phyloP scores from a whole-genome alignment of 2,797 vertebrate genomes.

The Poecilia gillii region DNA sequence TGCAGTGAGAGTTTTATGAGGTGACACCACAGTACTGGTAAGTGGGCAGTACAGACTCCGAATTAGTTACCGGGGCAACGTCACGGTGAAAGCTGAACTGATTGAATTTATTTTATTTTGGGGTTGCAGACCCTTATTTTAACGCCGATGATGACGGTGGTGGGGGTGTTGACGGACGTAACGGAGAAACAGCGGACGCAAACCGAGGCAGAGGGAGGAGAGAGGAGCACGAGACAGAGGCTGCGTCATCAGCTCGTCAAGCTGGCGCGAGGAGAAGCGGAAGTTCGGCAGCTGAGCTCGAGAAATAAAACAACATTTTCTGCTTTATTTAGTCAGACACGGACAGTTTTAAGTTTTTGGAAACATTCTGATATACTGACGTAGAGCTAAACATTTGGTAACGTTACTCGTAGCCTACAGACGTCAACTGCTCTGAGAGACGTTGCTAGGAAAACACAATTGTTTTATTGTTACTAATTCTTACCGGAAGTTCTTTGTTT shows the following conservation, averaged over 20 bases:
- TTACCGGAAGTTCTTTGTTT: constrained; percentile 15
- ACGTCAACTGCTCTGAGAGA: not conserved
- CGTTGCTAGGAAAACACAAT: rapidly evolving
- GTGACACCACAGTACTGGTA: not conserved
- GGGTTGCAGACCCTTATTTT: constrained; percentile 59
- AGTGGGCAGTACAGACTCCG: not conserved
- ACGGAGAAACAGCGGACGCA: constrained; percentile 80
- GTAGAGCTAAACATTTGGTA: rapidly evolving
- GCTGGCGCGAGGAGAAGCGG: constrained; percentile 6
- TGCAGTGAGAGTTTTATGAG: not conserved
- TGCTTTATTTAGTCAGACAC: not conserved
- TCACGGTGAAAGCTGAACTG: constrained; percentile 32
- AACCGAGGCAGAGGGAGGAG: constrained; percentile 73
- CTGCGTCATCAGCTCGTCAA: constrained; percentile 63
- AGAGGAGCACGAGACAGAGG: constrained; percentile 57
- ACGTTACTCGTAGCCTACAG: rapidly evolving
- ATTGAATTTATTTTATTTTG: constrained; percentile 32
- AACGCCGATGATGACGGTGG: constrained; percentile 78
- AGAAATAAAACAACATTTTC: not conserved
- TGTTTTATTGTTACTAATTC: constrained; percentile 48
- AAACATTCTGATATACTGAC: rapidly evolving
- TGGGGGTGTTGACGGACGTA: constrained; percentile 75
- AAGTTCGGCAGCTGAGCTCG: not conserved
- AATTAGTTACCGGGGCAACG: not conserved
- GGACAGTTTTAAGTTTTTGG: rapidly evolving